Conservation (phyloP, 2,888 invertebrate species). For the Boloria selene region DNA sequence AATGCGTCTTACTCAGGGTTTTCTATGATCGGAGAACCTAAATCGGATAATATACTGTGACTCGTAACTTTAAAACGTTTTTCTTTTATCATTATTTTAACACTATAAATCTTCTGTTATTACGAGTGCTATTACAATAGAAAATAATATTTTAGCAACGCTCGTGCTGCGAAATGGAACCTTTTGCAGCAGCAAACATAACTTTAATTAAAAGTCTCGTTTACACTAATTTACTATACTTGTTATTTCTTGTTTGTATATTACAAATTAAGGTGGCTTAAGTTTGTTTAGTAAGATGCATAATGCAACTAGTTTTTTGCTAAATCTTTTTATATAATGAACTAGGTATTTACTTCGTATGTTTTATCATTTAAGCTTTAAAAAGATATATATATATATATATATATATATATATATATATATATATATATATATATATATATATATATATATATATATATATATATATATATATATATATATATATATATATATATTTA, state of each 20-base stretch:
- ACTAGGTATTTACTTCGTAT: too few relatives aligned
- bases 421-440: too few relatives aligned
- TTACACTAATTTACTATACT: constrained; percentile 7
- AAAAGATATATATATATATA: too few relatives aligned
- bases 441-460: too few relatives aligned
- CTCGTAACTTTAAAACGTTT: neutral
- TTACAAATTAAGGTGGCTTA: too few relatives aligned
- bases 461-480: too few relatives aligned
- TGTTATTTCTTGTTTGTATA: neutral
- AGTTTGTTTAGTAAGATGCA: too few relatives aligned
- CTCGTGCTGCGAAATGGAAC: constrained; percentile 4
- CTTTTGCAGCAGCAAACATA: constrained; percentile 15
- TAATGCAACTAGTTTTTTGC: too few relatives aligned
- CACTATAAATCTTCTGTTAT: neutral
- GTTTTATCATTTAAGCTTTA: too few relatives aligned
- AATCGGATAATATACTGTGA: constrained; percentile 9
- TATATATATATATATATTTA: too few relatives aligned
- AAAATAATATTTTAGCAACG: constrained; percentile 12
- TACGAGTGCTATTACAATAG: neutral
- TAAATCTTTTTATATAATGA: too few relatives aligned
- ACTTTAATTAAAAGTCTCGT: constrained; percentile 17
- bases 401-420: too few relatives aligned
- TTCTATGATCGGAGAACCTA: constrained; percentile 4
- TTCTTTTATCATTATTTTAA: neutral
- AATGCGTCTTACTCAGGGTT: constrained; percentile 15